phyloP scores from a whole-genome alignment of 2,113 vertebrate genomes.

The Dipodomys ordii region DNA sequence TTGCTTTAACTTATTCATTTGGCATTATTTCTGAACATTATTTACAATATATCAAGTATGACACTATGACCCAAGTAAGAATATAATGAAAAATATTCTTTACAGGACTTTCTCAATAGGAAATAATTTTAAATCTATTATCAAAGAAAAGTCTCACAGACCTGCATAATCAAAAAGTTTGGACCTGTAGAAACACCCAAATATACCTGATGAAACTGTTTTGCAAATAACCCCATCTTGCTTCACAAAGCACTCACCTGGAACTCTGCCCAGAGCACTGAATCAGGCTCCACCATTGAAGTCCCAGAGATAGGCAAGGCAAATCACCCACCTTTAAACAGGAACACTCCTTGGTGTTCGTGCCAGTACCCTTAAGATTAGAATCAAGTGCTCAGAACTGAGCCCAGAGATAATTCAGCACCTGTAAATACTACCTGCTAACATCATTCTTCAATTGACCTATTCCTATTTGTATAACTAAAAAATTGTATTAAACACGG shows the following conservation, averaged over 20 bases:
- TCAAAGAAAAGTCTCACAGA: not conserved
- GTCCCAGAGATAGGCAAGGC: not conserved
- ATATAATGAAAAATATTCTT: not conserved
- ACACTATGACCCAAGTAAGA: not conserved
- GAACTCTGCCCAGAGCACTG: not conserved
- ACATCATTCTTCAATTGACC: not conserved
- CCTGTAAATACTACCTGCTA: not conserved
- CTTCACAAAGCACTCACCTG: not conserved
- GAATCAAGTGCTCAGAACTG: not conserved
- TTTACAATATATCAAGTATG: not conserved
- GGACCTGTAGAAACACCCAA: not conserved
- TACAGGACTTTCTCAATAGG: not conserved
- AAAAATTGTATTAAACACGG: not conserved
- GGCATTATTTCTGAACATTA: not conserved
- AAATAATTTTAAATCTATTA: not conserved
- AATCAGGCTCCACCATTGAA: not conserved
- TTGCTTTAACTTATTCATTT: not conserved
- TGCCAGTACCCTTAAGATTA: not conserved
- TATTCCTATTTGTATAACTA: not conserved
- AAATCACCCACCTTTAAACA: not conserved
- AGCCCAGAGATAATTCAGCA: not conserved
- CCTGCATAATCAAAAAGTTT: constrained; percentile 6
- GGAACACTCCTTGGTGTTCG: not conserved
- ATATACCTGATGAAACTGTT: not conserved
- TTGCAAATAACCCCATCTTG: not conserved